Percentiles rank a stretch among this genome's conserved stretches.
Evolutionary conservation across 2,797 vertebrate species (phyloP).

Genomic region (Odontamblyopus lacepedii): DNA sequence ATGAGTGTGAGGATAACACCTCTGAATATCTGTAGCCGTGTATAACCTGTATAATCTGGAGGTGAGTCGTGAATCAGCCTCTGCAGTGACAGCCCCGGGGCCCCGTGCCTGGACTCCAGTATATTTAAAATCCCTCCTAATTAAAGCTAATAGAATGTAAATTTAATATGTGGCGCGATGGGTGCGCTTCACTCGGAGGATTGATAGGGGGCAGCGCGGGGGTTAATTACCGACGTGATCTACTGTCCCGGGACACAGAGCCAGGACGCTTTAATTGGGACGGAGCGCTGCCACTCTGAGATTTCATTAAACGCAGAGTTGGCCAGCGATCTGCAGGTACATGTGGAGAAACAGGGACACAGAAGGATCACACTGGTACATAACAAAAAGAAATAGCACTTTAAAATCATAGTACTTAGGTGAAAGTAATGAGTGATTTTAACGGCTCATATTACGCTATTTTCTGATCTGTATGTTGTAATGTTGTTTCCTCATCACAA

Average conservation of each 20-base stretch:
- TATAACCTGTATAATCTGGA: conserved; percentile 20
- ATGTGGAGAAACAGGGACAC: background rate
- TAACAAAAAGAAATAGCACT: background rate
- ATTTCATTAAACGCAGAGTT: conserved; percentile 73
- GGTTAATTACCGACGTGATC: conserved; percentile 87
- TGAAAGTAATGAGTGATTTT: background rate
- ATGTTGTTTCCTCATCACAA: no score
- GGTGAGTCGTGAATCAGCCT: conserved; percentile 70
- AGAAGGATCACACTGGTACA: background rate
- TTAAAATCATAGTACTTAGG: background rate
- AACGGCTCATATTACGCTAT: no score
- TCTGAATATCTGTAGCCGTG: conserved; percentile 22
- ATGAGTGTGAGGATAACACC: background rate
- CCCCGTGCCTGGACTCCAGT: conserved; percentile 75
- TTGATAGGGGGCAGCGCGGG: conserved; percentile 78
- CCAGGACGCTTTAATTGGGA: conserved; percentile 80
- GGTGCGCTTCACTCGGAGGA: conserved; percentile 75
- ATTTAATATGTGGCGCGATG: conserved; percentile 82
- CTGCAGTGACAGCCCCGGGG: conserved; percentile 69
- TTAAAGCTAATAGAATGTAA: conserved; percentile 87
- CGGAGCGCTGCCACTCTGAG: conserved; percentile 72
- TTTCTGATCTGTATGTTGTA: no score
- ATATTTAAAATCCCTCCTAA: conserved; percentile 86
- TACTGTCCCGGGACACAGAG: conserved; percentile 80
- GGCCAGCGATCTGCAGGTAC: conserved; percentile 25